These are phyloP conservation scores for Formica selysi DNA, from an alignment of 1,140 invertebrate genomes.

Conservation along the genomic window DNA sequence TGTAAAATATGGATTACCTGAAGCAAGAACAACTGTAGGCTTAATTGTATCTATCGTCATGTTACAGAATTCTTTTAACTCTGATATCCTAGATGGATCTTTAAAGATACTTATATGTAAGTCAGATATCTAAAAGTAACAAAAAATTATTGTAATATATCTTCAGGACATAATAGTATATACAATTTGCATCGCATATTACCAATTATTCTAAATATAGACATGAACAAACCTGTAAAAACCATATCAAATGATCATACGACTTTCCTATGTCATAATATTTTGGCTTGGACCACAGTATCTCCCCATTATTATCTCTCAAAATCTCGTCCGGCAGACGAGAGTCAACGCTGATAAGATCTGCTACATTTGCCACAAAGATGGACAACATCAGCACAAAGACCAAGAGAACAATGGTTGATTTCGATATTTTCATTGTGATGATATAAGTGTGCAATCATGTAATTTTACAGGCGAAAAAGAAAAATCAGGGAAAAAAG, in stretches of 20 bases:
- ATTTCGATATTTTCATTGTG: slow-evolving; percentile 86
- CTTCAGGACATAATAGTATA: not conserved
- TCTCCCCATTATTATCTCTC: slow-evolving; percentile 45
- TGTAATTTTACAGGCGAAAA: not conserved
- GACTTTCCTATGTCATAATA: slow-evolving; percentile 87
- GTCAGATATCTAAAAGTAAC: slow-evolving; percentile 92
- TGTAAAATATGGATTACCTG: slow-evolving; percentile 86
- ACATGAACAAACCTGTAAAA: slow-evolving; percentile 89
- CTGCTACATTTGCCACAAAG: slow-evolving; percentile 87
- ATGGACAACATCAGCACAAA: slow-evolving; percentile 87
- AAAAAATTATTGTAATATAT: slow-evolving; percentile 42
- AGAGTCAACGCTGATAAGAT: slow-evolving; percentile 86
- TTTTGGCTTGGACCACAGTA: slow-evolving; percentile 71
- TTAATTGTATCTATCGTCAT: slow-evolving; percentile 91
- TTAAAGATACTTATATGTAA: slow-evolving; percentile 95
- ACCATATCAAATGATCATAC: slow-evolving; percentile 90
- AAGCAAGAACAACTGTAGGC: slow-evolving; percentile 93
- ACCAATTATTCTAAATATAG: not conserved
- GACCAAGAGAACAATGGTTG: slow-evolving; percentile 84
- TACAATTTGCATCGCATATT: not conserved
- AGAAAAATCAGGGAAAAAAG: not conserved
- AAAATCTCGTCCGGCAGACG: slow-evolving; percentile 68
- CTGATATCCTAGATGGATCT: slow-evolving; percentile 91
- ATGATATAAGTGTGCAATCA: not conserved
- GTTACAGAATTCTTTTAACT: slow-evolving; percentile 94